Percentiles rank a stretch among this genome's conserved stretches.
Conservation (phyloP, 2,113 vertebrate genomes). For the Cromileptes altivelis region DNA sequence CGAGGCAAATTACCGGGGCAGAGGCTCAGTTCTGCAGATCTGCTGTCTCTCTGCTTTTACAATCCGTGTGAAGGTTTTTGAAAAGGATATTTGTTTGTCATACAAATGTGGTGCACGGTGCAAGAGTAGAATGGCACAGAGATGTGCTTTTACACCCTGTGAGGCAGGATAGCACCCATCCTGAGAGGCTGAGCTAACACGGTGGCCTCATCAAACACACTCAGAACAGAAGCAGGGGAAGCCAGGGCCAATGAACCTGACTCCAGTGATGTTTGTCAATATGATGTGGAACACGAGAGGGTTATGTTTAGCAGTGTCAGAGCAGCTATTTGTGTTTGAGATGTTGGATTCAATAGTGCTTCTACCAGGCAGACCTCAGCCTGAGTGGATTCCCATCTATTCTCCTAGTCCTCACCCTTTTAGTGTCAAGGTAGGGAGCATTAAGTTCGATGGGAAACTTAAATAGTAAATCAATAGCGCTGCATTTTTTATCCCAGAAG, state of each 20-base stretch:
- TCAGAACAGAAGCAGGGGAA: constrained; percentile 30
- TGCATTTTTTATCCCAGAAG: constrained; percentile 66
- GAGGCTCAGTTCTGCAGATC: constrained; percentile 55
- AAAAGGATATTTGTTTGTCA: constrained; percentile 53
- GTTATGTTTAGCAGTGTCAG: constrained; percentile 72
- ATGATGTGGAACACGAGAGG: constrained; percentile 53
- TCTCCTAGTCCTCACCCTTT: constrained; percentile 63
- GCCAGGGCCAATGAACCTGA: constrained; percentile 33
- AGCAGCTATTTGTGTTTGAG: constrained; percentile 73
- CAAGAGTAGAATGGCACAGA: background rate
- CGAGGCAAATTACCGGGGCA: constrained; percentile 62
- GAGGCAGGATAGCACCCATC: background rate
- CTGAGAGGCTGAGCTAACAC: constrained; percentile 27
- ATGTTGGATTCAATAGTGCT: constrained; percentile 59
- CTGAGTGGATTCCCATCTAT: constrained; percentile 68
- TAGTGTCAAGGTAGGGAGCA: constrained; percentile 68
- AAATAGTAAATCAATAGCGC: constrained; percentile 76
- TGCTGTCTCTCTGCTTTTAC: constrained; percentile 37
- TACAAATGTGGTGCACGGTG: background rate
- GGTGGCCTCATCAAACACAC: constrained; percentile 52
- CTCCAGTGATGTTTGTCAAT: constrained; percentile 63
- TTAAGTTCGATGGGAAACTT: constrained; percentile 64
- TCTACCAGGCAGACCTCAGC: constrained; percentile 33
- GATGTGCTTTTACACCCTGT: background rate
- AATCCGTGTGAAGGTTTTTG: constrained; percentile 8